Evolutionary conservation across 2,888 invertebrate genomes (phyloP).

Genomic region (Tetrapedia diversipes): DNA sequence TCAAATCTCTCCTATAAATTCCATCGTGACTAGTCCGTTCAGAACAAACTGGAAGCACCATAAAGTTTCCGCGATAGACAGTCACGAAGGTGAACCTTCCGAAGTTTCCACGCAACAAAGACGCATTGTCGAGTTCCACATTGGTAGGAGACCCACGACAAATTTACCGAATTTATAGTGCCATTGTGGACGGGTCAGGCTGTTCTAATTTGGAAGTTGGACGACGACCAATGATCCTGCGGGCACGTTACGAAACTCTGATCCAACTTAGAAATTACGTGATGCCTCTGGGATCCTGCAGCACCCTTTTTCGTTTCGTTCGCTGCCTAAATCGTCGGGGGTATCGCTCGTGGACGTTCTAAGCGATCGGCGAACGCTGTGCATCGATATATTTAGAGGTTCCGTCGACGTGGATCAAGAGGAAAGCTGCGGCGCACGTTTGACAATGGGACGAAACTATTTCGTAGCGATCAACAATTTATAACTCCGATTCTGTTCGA

Average conservation of each 20-base stretch:
- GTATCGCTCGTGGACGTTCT: background rate
- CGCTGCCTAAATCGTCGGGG: background rate
- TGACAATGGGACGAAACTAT: slow-evolving; percentile 2
- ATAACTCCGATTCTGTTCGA: too few species aligned
- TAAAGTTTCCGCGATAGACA: too few species aligned
- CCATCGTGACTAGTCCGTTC: too few species aligned
- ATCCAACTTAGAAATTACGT: slow-evolving; percentile 67
- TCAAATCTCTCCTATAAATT: too few species aligned
- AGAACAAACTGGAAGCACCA: too few species aligned
- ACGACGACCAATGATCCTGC: slow-evolving; percentile 62
- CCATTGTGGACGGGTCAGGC: slow-evolving; percentile 34
- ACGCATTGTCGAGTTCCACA: too few species aligned
- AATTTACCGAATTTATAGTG: slow-evolving; percentile 7
- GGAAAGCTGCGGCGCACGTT: background rate
- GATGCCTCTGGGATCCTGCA: slow-evolving; percentile 51
- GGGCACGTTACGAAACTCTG: slow-evolving; percentile 61
- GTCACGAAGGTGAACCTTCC: too few species aligned
- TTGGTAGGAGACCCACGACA: too few species aligned
- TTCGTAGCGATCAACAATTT: background rate
- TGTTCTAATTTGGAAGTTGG: slow-evolving; percentile 71
- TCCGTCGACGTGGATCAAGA: slow-evolving; percentile 9
- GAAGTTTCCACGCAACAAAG: too few species aligned
- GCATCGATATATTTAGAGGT: slow-evolving; percentile 26
- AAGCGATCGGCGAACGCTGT: background rate
- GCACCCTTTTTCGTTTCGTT: slow-evolving; percentile 12